These are phyloP conservation scores for Drosophila mayaguana DNA, from an alignment of 2,888 invertebrate genomes.

Conservation along the genomic window DNA sequence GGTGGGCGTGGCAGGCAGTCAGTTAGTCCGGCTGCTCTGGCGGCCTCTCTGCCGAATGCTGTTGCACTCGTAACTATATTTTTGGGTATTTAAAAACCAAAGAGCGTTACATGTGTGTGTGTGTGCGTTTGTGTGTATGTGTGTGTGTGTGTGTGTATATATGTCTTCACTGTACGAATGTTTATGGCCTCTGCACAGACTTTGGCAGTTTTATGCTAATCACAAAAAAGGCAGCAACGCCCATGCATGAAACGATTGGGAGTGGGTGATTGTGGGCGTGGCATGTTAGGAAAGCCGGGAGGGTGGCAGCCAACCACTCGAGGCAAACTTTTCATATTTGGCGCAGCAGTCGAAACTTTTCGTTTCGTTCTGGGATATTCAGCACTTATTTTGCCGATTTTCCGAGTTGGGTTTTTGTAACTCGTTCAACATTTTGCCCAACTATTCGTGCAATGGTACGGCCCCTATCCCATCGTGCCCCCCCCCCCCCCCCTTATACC, in stretches of 20 bases:
- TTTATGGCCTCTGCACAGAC: constrained; percentile 67
- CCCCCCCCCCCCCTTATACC: not conserved
- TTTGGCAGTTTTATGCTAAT: constrained; percentile 80
- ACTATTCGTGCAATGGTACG: constrained; percentile 65
- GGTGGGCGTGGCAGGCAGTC: constrained; percentile 8
- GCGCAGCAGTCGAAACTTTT: constrained; percentile 60
- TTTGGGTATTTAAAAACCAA: constrained; percentile 69
- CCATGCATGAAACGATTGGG: constrained; percentile 11
- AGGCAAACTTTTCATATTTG: constrained; percentile 74
- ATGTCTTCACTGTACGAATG: constrained; percentile 46
- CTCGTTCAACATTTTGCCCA: constrained; percentile 75
- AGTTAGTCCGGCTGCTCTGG: constrained; percentile 22
- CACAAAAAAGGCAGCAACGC: constrained; percentile 64
- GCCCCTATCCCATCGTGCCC: too few species aligned
- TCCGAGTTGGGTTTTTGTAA: constrained; percentile 52
- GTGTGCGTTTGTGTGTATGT: constrained; percentile 33
- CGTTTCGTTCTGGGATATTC: constrained; percentile 43
- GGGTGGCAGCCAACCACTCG: constrained; percentile 37
- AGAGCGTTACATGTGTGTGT: constrained; percentile 37
- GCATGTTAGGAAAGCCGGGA: not conserved
- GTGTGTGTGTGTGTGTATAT: constrained; percentile 30
- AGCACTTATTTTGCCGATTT: constrained; percentile 55
- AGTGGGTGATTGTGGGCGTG: constrained; percentile 6
- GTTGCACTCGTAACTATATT: constrained; percentile 68
- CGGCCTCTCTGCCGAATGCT: constrained; percentile 33